Evolutionary conservation across 2,113 vertebrate species (phyloP), one percentile per base, ranked within the genome.

Genomic region (Chaetodon auriga): DNA sequence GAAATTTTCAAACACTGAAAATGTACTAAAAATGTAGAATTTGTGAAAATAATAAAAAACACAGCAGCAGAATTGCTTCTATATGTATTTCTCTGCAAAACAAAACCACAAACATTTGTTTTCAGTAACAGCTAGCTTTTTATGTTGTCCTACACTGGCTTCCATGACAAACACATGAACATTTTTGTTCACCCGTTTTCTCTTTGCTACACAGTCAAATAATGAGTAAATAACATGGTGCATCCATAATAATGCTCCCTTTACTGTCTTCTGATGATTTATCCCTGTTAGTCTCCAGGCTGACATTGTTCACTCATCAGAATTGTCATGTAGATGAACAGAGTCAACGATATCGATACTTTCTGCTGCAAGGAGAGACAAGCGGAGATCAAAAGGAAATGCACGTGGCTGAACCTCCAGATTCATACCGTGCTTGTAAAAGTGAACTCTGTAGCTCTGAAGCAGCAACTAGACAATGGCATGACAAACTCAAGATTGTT

Each of bases 301-400:
- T 18, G 13, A 69, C 23, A 21, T 60, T 55, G 4, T 19, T 80
- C 18, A 45, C 41, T 68, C n/a, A 48, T 49, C 58, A 35, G 36
- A 72, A 35, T 9, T 21, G 30, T 79, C 8, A 13, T 54, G 8
- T 35, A 36, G 25, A n/a, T 38, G 7, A 55, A 4, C 0, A 1
- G 11, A 36, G 13, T 23, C 12, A 21, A 0, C 23, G 43, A 53
- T 63, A 30, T n/a, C 35, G 6, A 21, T 14, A 5, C n/a, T 25
- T 21, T 25, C 45, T 71, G 63, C 49, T 46, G 62, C 13, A 41
- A 0, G 16, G 23, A 45, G 38, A 4, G 4, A 4, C 0, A 38
- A 58, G 74, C 41, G 19, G 19, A 71, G 23, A 72, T 85, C 18
- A 61, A 16, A 70, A n/a, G 45, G 48, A n/a, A n/a, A 35, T 30